Evolutionary conservation across 2,888 invertebrate species (phyloP), one percentile per base, ranked within the genome.

Genomic region (Athalia circularis): DNA sequence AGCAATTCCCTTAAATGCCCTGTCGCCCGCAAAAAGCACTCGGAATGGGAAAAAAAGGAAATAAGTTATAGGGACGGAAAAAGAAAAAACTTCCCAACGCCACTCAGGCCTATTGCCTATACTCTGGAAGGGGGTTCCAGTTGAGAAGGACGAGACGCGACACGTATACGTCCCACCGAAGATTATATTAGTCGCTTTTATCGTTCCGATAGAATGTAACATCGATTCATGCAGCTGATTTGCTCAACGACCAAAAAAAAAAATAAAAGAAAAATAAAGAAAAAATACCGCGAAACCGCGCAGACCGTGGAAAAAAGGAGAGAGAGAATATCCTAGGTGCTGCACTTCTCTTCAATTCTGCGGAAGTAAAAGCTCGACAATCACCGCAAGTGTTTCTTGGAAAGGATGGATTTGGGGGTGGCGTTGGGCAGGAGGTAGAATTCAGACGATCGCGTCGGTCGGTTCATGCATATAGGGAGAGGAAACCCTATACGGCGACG

Each of bases 1-100:
- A 88, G 88, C 89, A 89, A 89, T 89, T 89, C 88, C 87, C 89
- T 88, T 89, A 88, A 88, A 89, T 88, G 89, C 86, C 88, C 88
- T 88, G 88, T 87, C 88, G 87, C 83, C 86, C 87, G 84, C 88
- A 88, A 89, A 89, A 89, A 88, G 87, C 88, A 88, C 88, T 88
- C 83, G 29, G 29, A 29, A 29, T 29, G 29, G 29, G 29, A 29
- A 29, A 29, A 29, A 29, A 29, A 29, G 29, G 29, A 29, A 29
- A 29, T 29, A 29, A 29, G 29, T 29, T 29, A 29, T 29, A 29
- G 29, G 29, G 29, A 29, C 83, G 87, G 85, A 86, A 88, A 88
- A 88, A 88, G 87, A 88, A 88, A 72, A 72, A 72, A 57, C 47
- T 45, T 52, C 57, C 72, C 64, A 8, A 29, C 59, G 67, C 79